A percentile compares a stretch with the other conserved stretches of the same genome.
These are phyloP conservation scores for Nebria brevicollis DNA, from an alignment of 2,888 invertebrate genomes.

Conservation along the genomic window DNA sequence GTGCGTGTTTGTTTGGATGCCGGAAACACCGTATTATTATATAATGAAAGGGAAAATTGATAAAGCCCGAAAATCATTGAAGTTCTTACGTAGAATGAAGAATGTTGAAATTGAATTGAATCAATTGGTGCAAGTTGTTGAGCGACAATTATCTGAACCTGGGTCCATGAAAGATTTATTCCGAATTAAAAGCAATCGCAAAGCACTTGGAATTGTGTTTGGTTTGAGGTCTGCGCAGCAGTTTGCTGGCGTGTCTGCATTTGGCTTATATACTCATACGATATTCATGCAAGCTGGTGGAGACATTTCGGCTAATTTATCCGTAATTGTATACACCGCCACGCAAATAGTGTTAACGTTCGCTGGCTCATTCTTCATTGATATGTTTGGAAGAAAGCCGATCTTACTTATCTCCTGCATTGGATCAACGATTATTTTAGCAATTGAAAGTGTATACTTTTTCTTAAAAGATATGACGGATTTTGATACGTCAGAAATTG, in stretches of 20 bases:
- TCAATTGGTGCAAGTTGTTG: constrained; percentile 53
- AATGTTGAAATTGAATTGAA: constrained; percentile 55
- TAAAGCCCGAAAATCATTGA: constrained; percentile 54
- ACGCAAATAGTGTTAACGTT: constrained; percentile 49
- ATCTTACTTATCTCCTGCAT: constrained; percentile 52
- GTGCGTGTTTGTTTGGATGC: constrained; percentile 53
- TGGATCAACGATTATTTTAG: constrained; percentile 51
- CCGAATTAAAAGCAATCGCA: constrained; percentile 54
- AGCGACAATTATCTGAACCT: constrained; percentile 56
- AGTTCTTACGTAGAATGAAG: constrained; percentile 52
- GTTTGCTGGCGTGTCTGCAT: constrained; percentile 55
- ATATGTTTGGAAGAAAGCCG: constrained; percentile 53
- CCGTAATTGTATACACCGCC: constrained; percentile 54
- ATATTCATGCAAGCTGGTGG: constrained; percentile 58
- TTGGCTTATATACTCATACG: constrained; percentile 55
- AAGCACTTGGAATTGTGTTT: constrained; percentile 53
- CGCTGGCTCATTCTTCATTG: constrained; percentile 51
- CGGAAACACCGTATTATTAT: constrained; percentile 58
- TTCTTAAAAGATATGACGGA: constrained; percentile 50
- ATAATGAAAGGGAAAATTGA: constrained; percentile 53
- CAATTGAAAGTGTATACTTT: constrained; percentile 53
- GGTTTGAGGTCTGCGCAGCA: constrained; percentile 55
- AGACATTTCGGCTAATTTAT: constrained; percentile 54
- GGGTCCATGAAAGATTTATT: constrained; percentile 55
- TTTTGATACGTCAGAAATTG: constrained; percentile 50